Percentiles rank a stretch among this genome's conserved stretches.
Conservation (phyloP, 2,888 invertebrate genomes). For the Sinopyrophorus schimmeli region DNA sequence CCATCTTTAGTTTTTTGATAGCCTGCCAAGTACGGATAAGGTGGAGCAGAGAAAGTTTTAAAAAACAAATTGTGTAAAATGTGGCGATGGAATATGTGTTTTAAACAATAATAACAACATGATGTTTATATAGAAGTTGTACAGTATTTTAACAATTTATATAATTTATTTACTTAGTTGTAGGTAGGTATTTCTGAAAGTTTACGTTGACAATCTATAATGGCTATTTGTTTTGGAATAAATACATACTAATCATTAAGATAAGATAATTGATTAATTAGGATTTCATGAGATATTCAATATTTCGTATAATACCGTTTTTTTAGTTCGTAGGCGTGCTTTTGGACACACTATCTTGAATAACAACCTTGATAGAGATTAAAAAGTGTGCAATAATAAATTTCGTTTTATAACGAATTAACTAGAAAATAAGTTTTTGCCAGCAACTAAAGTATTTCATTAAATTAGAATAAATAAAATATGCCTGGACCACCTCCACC, state of each 20-base stretch:
- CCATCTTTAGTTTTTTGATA: constrained; percentile 31
- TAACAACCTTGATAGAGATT: constrained; percentile 12
- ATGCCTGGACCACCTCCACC: constrained; percentile 65
- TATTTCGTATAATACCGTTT: background rate
- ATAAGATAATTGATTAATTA: constrained; percentile 20
- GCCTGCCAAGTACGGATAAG: constrained; percentile 26
- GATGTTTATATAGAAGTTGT: constrained; percentile 13
- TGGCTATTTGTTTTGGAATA: constrained; percentile 23
- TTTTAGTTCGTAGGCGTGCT: background rate
- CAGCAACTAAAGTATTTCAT: too few relatives aligned
- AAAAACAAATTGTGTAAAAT: constrained; percentile 21
- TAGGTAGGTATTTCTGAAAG: constrained; percentile 26
- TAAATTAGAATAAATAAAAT: constrained; percentile 15
- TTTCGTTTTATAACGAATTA: too few relatives aligned
- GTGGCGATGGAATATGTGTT: constrained; percentile 7
- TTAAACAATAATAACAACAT: constrained; percentile 11
- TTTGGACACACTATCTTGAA: constrained; percentile 1
- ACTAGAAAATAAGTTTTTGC: too few relatives aligned
- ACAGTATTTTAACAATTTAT: constrained; percentile 18
- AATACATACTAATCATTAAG: constrained; percentile 14
- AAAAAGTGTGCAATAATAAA: too few relatives aligned
- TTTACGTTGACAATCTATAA: constrained; percentile 28
- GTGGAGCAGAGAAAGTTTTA: constrained; percentile 31
- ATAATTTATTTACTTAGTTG: constrained; percentile 21
- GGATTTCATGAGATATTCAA: constrained; percentile 4